Conservation (phyloP, 2,888 invertebrate genomes). For the Lochmaea crataegi region DNA sequence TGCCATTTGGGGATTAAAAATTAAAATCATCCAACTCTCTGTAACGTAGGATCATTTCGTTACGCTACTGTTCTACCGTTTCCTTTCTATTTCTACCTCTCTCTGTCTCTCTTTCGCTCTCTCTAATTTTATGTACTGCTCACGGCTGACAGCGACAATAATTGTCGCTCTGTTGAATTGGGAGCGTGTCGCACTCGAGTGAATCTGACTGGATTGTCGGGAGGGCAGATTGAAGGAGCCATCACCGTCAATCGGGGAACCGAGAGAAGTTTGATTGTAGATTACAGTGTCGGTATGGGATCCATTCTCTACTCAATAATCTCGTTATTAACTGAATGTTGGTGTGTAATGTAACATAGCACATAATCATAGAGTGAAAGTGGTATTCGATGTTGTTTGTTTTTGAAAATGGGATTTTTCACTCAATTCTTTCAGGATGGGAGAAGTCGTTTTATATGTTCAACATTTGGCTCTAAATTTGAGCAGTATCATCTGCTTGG, state of each 20-base stretch:
- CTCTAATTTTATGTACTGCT: slow-evolving; percentile 30
- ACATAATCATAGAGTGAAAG: neutral
- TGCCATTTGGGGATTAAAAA: too few relatives aligned
- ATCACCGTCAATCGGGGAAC: slow-evolving; percentile 5
- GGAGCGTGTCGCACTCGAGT: slow-evolving; percentile 24
- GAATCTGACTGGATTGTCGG: slow-evolving; percentile 13
- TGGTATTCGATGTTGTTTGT: neutral
- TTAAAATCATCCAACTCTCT: too few relatives aligned
- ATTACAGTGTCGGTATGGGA: slow-evolving; percentile 1
- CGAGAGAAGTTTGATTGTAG: slow-evolving; percentile 3
- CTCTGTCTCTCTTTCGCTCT: neutral
- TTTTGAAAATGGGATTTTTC: too few relatives aligned
- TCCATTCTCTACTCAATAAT: neutral
- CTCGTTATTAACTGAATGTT: neutral
- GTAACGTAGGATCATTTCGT: neutral
- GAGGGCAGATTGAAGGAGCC: slow-evolving; percentile 13
- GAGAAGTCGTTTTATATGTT: too few relatives aligned
- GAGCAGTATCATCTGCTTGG: too few relatives aligned
- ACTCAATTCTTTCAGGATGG: too few relatives aligned
- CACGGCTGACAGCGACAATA: slow-evolving; percentile 37
- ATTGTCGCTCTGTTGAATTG: slow-evolving; percentile 31
- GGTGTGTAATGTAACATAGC: neutral
- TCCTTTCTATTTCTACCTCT: slow-evolving; percentile 12
- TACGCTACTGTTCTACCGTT: neutral
- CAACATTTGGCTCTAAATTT: too few relatives aligned